Evolutionary conservation across 2,797 vertebrate genomes (phyloP), one percentile per base, ranked within the genome.

Genomic region (Australoheros facetus): DNA sequence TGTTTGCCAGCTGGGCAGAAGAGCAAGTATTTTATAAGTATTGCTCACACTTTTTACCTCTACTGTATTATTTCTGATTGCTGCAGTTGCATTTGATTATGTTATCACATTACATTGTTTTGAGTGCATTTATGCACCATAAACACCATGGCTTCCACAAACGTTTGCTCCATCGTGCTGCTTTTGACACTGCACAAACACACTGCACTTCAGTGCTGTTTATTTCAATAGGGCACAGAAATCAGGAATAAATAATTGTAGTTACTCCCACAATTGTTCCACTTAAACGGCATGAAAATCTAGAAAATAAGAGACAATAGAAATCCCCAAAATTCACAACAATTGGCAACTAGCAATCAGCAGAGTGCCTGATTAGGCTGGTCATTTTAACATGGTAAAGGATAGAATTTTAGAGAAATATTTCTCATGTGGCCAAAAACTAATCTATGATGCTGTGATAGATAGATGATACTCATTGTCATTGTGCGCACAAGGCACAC

Each of bases 21-120:
- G 77, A 48, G 81, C 19, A 66, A 84, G 37, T 60, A 34, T 66
- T 74, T 75, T 55, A 59, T 71, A 81, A 79, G 75, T 71, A 58
- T 48, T 4, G 6, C 30, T 48, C 37, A 26, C 39, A 19, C 21
- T 72, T 70, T 69, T 42, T 14, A n/a, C 56, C 34, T 59, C 17
- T 14, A n/a, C 32, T 37, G 30, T 28, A 69, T 69, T 32, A 69
- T 53, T 69, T 69, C 17, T 53, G 72, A 77, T 71, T 26, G 60
- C 69, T 23, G 56, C 30, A 23, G 56, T 17, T 48, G 26, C 51
- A 32, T 23, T 26, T 39, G 51, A 39, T 34, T 54, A 16, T 39
- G n/a, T 21, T n/a, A 53, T 53, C 19, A 13, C 21, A 23, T 77
- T 58, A 32, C 45, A 64, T 10, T 71, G 73, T 77, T 77, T 70